Conservation (phyloP, 2,797 vertebrate species). For the Tapirus indicus region DNA sequence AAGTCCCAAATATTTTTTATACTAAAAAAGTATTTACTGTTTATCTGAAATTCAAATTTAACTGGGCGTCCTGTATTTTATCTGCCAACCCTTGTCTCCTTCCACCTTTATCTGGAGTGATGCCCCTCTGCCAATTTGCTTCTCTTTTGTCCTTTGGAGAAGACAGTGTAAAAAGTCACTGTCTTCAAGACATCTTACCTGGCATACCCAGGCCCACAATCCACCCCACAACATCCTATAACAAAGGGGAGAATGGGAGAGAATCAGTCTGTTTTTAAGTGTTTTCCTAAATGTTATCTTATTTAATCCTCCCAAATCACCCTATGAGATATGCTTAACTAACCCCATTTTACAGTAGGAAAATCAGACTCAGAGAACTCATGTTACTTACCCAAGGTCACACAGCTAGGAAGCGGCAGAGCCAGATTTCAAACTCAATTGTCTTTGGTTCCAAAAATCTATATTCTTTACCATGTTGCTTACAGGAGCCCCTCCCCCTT, state of each 20-base stretch:
- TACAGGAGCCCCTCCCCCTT: background rate
- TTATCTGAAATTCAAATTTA: background rate
- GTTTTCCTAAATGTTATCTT: background rate
- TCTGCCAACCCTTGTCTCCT: background rate
- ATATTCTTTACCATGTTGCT: background rate
- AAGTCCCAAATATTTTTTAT: background rate
- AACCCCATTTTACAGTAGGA: background rate
- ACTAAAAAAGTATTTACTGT: background rate
- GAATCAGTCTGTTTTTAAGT: background rate
- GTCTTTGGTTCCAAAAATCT: slow-evolving; percentile 7
- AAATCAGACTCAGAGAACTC: background rate
- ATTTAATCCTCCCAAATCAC: background rate
- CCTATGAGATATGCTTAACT: background rate
- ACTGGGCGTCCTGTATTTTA: background rate
- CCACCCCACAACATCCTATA: background rate
- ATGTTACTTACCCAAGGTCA: background rate
- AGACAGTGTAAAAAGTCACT: background rate
- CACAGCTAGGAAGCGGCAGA: background rate
- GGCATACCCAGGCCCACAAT: background rate
- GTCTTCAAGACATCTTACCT: background rate
- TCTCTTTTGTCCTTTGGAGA: background rate
- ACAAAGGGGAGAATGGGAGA: background rate
- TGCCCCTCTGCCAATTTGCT: background rate
- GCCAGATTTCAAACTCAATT: background rate
- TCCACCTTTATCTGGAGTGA: background rate